Percentiles rank a stretch among this genome's conserved stretches.
These are phyloP conservation scores for Peromyscus polionotus DNA, from an alignment of 2,113 vertebrate species.

Conservation along the genomic window DNA sequence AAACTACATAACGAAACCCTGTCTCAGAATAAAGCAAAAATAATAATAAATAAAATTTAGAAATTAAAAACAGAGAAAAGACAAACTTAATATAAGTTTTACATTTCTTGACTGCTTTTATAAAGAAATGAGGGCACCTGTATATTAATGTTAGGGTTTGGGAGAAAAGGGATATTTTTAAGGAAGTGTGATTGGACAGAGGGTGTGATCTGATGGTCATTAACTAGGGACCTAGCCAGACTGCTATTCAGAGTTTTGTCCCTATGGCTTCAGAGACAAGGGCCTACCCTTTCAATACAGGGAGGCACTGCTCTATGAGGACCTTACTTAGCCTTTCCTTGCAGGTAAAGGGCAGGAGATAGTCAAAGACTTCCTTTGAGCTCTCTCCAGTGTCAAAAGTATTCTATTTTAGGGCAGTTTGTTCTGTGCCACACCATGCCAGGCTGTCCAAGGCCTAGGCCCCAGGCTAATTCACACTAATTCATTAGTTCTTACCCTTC, in stretches of 20 bases:
- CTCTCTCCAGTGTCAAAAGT: neutral
- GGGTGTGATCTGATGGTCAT: no score
- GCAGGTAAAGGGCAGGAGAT: neutral
- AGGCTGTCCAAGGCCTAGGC: neutral
- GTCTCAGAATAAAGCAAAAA: neutral
- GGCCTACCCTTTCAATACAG: neutral
- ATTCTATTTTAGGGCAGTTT: neutral
- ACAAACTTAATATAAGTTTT: neutral
- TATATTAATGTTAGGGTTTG: neutral
- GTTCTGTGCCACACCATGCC: neutral
- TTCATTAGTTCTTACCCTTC: neutral
- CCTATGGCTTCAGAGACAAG: neutral
- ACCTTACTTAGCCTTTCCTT: neutral
- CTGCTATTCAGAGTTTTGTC: neutral
- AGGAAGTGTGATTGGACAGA: neutral
- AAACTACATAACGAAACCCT: neutral
- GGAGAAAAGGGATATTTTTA: neutral
- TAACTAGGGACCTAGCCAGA: neutral
- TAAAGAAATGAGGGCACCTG: neutral
- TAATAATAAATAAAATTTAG: neutral
- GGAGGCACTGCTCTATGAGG: neutral
- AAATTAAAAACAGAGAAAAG: neutral
- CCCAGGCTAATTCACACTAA: neutral
- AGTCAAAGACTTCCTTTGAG: neutral
- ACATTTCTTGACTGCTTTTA: neutral